phyloP scores from a whole-genome alignment of 1,140 invertebrate species.

The Leptinotarsa lineolata region DNA sequence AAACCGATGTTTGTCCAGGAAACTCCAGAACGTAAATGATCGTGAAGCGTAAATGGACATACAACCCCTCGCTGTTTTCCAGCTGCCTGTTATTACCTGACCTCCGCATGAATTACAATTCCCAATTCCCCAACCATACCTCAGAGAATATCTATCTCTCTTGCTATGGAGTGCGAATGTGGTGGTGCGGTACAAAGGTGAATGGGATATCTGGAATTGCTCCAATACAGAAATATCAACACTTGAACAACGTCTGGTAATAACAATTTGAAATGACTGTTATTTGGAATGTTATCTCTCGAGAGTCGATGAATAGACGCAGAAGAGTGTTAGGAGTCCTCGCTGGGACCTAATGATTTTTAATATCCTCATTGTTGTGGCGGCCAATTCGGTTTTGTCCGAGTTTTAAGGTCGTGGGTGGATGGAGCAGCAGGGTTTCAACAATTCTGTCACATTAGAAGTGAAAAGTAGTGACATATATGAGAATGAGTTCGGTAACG shows the following conservation, averaged over 20 bases:
- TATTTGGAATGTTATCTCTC: background rate
- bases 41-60: background rate
- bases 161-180: background rate
- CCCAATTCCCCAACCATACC: background rate
- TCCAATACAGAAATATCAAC: background rate
- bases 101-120: background rate
- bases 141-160: background rate
- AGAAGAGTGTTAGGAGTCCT: background rate
- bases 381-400: too few relatives aligned
- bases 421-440: too few relatives aligned
- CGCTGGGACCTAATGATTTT: background rate
- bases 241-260: background rate
- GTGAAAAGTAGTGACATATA: too few relatives aligned
- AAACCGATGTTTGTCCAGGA: too few relatives aligned
- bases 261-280: background rate
- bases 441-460: too few relatives aligned
- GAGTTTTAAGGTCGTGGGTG: too few relatives aligned
- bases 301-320: background rate
- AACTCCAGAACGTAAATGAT: too few relatives aligned
- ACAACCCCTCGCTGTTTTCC: background rate
- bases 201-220: background rate
- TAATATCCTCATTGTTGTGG: background rate
- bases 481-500: too few relatives aligned
- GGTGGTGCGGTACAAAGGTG: background rate
- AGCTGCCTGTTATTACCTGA: background rate